Percentiles rank a stretch among this genome's conserved stretches.
phyloP scores from a whole-genome alignment of 2,888 invertebrate genomes.

The Aphelenchoides bicaudatus region DNA sequence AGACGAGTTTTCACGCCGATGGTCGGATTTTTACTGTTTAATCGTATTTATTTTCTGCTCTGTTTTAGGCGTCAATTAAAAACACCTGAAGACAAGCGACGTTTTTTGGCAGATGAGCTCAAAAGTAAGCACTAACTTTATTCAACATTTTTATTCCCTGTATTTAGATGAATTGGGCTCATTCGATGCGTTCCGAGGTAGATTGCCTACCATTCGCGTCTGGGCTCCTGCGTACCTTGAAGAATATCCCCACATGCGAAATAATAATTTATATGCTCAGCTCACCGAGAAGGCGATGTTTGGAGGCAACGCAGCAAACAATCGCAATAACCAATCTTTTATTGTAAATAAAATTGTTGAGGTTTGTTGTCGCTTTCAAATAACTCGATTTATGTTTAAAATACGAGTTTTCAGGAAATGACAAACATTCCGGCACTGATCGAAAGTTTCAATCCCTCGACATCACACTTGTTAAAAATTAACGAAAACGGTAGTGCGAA shows the following conservation, averaged over 20 bases:
- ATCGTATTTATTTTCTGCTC: background rate
- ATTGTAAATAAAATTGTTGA: slow-evolving; percentile 2
- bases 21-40: slow-evolving; percentile 2
- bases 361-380: no score
- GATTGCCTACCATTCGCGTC: slow-evolving; percentile 1
- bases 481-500: background rate
- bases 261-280: no score
- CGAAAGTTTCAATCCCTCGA: background rate
- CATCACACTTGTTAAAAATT: background rate
- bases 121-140: background rate
- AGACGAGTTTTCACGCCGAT: background rate
- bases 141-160: background rate
- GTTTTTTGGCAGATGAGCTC: background rate
- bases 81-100: background rate
- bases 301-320: no score
- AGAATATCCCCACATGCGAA: no score
- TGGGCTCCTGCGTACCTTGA: background rate
- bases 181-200: background rate
- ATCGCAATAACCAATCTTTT: background rate
- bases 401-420: slow-evolving; percentile 11
- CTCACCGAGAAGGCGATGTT: no score
- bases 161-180: background rate
- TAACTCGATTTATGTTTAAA: no score
- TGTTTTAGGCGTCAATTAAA: background rate
- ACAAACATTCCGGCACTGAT: slow-evolving; percentile 5